Conservation (phyloP, 2,113 vertebrate species). For the Hippopotamus amphibius region DNA sequence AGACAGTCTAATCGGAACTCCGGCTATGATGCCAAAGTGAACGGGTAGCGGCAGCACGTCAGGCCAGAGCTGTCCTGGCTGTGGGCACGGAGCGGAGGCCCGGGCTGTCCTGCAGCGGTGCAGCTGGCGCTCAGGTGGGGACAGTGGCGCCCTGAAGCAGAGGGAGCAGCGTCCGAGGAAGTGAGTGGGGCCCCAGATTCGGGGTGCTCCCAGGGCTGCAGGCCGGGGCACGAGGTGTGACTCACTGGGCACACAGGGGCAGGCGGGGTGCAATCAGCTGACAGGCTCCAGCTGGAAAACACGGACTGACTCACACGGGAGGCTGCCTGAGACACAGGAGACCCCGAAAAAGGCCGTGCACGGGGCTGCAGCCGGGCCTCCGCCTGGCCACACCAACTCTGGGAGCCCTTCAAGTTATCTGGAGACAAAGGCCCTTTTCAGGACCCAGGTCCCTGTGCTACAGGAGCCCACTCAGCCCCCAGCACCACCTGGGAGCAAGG, state of each 20-base stretch:
- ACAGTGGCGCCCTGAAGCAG: background rate
- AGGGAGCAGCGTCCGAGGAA: background rate
- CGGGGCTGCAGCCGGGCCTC: background rate
- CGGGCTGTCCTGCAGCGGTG: background rate
- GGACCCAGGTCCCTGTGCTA: background rate
- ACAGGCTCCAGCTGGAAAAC: background rate
- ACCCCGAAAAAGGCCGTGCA: background rate
- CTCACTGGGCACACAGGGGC: background rate
- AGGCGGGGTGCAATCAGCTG: background rate
- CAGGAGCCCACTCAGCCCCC: background rate
- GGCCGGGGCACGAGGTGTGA: background rate
- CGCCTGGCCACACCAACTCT: too few relatives aligned
- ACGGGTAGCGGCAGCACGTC: rapidly evolving
- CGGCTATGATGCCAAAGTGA: rapidly evolving
- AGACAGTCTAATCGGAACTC: background rate
- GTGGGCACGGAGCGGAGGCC: background rate
- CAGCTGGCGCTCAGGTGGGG: background rate
- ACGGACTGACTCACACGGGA: background rate
- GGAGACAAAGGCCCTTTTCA: background rate
- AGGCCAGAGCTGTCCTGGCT: background rate
- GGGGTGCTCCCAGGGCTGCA: background rate
- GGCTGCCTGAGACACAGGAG: rapidly evolving
- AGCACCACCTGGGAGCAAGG: background rate
- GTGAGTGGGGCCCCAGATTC: background rate
- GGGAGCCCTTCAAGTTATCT: background rate